Percentiles rank a stretch among this genome's conserved stretches.
These are phyloP conservation scores for Noctua janthina DNA, from an alignment of 2,888 invertebrate genomes.

Conservation along the genomic window DNA sequence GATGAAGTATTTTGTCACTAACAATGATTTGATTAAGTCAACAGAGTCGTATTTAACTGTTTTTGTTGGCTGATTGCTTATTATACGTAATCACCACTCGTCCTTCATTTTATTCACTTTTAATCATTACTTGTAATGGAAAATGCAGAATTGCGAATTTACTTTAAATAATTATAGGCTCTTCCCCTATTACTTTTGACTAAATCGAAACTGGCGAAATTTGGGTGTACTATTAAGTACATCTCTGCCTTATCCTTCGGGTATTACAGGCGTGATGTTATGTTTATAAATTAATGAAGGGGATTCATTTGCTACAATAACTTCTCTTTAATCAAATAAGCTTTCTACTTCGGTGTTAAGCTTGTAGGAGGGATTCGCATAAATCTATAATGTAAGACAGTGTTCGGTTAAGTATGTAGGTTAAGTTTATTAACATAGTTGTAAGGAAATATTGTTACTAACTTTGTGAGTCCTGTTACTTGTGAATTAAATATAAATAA, in stretches of 20 bases:
- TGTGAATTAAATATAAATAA: too few relatives aligned
- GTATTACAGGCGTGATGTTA: not conserved
- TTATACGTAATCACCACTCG: slow-evolving; percentile 56
- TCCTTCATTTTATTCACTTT: slow-evolving; percentile 47
- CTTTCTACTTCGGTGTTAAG: too few relatives aligned
- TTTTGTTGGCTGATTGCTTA: slow-evolving; percentile 65
- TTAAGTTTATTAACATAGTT: too few relatives aligned
- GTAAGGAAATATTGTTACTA: too few relatives aligned
- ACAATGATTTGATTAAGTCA: slow-evolving; percentile 76
- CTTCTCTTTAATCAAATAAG: not conserved
- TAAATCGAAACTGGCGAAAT: not conserved
- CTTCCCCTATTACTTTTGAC: not conserved
- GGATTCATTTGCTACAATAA: not conserved
- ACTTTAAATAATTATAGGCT: slow-evolving; percentile 6
- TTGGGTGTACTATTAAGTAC: not conserved
- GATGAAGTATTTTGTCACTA: slow-evolving; percentile 68
- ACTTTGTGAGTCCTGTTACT: too few relatives aligned
- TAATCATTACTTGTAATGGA: slow-evolving; percentile 38
- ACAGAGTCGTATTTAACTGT: slow-evolving; percentile 57
- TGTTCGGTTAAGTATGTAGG: too few relatives aligned
- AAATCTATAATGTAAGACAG: too few relatives aligned
- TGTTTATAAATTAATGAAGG: not conserved
- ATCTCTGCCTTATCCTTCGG: not conserved
- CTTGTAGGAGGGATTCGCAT: too few relatives aligned
- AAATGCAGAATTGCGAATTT: slow-evolving; percentile 26